Evolutionary conservation across 2,113 vertebrate species (phyloP), one percentile per base, ranked within the genome.

Genomic region (Rostratula benghalensis): DNA sequence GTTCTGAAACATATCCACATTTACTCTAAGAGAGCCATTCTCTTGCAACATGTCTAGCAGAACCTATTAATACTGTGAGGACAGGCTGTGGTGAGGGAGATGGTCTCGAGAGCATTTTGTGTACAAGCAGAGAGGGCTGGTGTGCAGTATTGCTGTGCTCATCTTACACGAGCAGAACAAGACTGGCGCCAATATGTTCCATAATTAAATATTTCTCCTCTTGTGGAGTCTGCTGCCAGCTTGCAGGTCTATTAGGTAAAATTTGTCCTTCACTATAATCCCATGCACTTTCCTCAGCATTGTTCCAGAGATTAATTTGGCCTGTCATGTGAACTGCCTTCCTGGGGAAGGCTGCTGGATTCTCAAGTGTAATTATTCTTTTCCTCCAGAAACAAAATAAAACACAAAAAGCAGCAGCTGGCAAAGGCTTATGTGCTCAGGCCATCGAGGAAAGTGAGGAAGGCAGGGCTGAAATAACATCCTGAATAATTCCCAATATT

Each of bases 1-100:
- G 41, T 18, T 7, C 56, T 5, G 43, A 71, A 51, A 6, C 37
- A 7, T 3, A 22, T 5, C 69, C 8, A 5, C 1, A 0, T 21
- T 27, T 31, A 9, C 57, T 9, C 2, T 2, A 2, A 12, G 43
- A 37, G 57, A n/a, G 37, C 35, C 2, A 2, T 57, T 87, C 61
- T 39, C 69, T 60, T 6, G 19, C 28, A 15, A 8, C 0, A 1
- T 3, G 9, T 21, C 18, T 31, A 35, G n/a, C 24, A 31, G 9
- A n/a, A 7, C 41, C 24, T 23, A 4, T 27, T 15, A 16, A 12
- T 22, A 21, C 0, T 1, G 31, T 31, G 57, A 59, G 46, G 37
- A 35, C 54, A 39, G 56, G 39, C 23, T 28, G 39, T 20, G 69
- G 31, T 23, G 71, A 50, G 51, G 10, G 31, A 43, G 57, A 28